phyloP scores from a whole-genome alignment of 1,140 invertebrate genomes.

The Procambarus virginalis region DNA sequence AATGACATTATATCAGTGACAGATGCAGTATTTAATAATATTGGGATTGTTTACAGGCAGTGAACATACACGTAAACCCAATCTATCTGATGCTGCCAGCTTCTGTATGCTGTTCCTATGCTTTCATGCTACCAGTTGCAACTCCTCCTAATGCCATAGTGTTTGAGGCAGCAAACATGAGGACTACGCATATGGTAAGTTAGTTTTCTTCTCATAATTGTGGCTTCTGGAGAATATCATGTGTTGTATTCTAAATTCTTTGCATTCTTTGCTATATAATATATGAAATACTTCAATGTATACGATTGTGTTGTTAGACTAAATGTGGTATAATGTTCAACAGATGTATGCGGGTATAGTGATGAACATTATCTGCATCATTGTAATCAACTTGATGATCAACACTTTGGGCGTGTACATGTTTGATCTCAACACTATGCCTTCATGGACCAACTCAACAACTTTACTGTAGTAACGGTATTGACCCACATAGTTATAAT shows the following conservation, averaged over 20 bases:
- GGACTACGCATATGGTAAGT: constrained; percentile 83
- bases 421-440: constrained; percentile 63
- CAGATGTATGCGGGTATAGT: constrained; percentile 83
- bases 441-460: constrained; percentile 22
- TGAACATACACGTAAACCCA: constrained; percentile 75
- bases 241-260: too few species aligned
- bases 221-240: too few species aligned
- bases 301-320: neutral
- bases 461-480: too few species aligned
- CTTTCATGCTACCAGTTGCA: constrained; percentile 79
- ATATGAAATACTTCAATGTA: too few species aligned
- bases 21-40: neutral
- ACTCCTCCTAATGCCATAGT: constrained; percentile 79
- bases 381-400: constrained; percentile 73
- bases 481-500: too few species aligned
- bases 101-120: constrained; percentile 75
- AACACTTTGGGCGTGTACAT: constrained; percentile 55
- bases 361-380: constrained; percentile 84
- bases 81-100: constrained; percentile 77
- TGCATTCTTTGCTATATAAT: too few species aligned
- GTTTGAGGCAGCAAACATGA: constrained; percentile 80
- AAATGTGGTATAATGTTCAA: constrained; percentile 52
- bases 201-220: too few species aligned
- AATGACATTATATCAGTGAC: too few species aligned
- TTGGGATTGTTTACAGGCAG: constrained; percentile 73